A percentile compares a stretch with the other conserved stretches of the same genome.
These are phyloP conservation scores for Hypomecis punctinalis DNA, from an alignment of 2,888 invertebrate genomes.

Conservation along the genomic window DNA sequence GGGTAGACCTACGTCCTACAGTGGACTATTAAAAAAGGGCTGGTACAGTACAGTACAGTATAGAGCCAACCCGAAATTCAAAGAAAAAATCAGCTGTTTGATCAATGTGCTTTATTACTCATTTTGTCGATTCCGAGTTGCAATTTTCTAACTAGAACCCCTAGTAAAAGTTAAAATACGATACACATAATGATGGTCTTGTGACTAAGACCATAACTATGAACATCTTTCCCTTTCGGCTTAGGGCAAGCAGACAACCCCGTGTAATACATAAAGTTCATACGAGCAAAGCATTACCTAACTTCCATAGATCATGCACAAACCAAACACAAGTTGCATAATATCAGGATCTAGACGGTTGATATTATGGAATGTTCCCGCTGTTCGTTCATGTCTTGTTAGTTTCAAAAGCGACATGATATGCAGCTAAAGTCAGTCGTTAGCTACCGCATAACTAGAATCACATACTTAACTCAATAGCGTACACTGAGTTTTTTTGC, in stretches of 20 bases:
- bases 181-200: too few species aligned
- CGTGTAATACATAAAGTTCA: not conserved
- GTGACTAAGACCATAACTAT: too few species aligned
- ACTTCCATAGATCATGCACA: not conserved
- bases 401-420: conserved; percentile 10
- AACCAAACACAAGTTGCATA: not conserved
- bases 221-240: not conserved
- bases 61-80: too few species aligned
- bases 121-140: too few species aligned
- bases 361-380: conserved; percentile 22
- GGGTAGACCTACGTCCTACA: too few species aligned
- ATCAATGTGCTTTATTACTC: not conserved
- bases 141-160: too few species aligned
- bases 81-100: too few species aligned
- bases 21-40: too few species aligned
- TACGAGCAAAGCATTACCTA: not conserved
- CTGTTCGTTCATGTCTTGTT: conserved; percentile 13
- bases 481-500: too few species aligned
- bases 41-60: too few species aligned
- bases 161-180: too few species aligned
- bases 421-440: conserved; percentile 8
- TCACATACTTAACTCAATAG: not conserved
- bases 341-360: conserved; percentile 7
- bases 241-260: too few species aligned
- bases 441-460: not conserved